phyloP scores from a whole-genome alignment of 2,888 invertebrate species.

The Ectemnius lituratus region DNA sequence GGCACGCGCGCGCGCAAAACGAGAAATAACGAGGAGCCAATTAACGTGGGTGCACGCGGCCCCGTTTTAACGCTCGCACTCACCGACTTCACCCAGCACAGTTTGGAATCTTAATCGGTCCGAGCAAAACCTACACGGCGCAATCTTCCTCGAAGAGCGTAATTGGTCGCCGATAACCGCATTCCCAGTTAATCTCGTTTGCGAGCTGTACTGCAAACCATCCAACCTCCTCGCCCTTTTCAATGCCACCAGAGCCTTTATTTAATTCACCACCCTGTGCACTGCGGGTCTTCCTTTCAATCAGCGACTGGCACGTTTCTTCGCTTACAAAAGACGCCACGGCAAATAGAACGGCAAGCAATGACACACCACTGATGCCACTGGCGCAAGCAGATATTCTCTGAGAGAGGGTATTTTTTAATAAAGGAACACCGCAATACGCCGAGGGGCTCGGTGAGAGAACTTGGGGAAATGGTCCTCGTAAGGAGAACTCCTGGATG shows the following conservation, averaged over 20 bases:
- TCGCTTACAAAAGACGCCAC: background rate
- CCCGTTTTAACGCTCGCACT: constrained; percentile 5
- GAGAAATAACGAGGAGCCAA: constrained; percentile 62
- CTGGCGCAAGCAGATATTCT: background rate
- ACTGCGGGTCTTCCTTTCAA: background rate
- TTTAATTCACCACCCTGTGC: background rate
- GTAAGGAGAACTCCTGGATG: constrained; percentile 16
- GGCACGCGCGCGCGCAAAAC: constrained; percentile 19
- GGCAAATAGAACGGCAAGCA: background rate
- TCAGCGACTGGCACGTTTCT: background rate
- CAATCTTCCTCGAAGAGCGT: background rate
- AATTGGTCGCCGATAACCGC: background rate
- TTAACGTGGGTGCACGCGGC: constrained; percentile 48
- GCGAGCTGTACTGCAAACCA: background rate
- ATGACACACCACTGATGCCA: background rate
- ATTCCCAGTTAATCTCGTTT: background rate
- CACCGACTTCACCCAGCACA: constrained; percentile 1
- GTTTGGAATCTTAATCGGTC: constrained; percentile 26
- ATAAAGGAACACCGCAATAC: too few relatives aligned
- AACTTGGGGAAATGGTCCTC: background rate
- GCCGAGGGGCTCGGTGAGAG: background rate
- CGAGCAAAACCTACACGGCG: background rate
- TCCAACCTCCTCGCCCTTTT: too few relatives aligned
- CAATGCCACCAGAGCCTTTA: background rate
- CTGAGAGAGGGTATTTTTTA: too few relatives aligned